A percentile compares a stretch with the other conserved stretches of the same genome.
Conservation (phyloP, 2,888 invertebrate species). For the Leucoptera coffeella region DNA sequence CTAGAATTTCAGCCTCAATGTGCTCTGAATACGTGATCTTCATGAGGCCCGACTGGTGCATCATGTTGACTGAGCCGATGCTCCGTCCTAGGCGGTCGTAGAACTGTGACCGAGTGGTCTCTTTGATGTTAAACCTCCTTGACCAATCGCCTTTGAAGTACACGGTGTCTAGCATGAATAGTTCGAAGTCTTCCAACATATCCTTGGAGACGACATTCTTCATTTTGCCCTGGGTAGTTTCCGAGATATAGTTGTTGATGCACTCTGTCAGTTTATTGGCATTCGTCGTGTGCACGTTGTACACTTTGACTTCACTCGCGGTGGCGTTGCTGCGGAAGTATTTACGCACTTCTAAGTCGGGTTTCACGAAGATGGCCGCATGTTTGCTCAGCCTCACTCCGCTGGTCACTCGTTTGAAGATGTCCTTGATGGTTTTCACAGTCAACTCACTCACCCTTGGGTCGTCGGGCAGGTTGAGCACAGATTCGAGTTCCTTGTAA, state of each 20-base stretch:
- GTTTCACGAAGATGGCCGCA: background rate
- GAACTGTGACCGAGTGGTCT: background rate
- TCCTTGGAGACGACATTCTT: background rate
- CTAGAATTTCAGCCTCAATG: slow-evolving; percentile 57
- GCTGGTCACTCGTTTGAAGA: background rate
- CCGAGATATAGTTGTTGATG: background rate
- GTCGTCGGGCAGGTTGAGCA: background rate
- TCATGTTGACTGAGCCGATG: background rate
- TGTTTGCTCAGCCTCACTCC: background rate
- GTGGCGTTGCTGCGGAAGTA: background rate
- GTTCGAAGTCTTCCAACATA: background rate
- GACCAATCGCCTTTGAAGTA: background rate
- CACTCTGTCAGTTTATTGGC: background rate
- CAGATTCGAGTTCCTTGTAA: background rate
- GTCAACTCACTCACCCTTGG: background rate
- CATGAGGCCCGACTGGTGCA: background rate
- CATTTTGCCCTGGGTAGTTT: background rate
- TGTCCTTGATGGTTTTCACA: background rate
- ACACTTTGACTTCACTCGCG: background rate
- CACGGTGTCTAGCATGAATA: background rate
- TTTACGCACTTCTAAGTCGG: background rate
- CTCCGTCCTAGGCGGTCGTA: background rate
- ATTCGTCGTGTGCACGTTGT: background rate
- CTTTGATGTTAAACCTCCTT: background rate
- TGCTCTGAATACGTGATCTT: slow-evolving; percentile 22